phyloP scores from a whole-genome alignment of 1,140 invertebrate genomes.

The Calosoma granatense region DNA sequence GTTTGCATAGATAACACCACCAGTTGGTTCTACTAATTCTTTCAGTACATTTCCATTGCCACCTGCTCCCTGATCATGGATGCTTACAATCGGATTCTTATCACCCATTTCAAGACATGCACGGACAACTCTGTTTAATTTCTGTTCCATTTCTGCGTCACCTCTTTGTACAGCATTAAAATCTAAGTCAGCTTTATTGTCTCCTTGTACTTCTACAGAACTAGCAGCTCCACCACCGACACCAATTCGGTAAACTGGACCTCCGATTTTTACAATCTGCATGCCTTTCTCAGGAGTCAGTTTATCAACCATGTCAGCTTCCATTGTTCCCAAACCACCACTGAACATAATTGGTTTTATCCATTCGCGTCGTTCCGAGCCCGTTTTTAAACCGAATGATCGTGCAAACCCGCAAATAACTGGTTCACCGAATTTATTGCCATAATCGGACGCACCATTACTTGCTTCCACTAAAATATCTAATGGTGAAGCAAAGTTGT shows the following conservation, averaged over 20 bases:
- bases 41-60: slow-evolving; percentile 98
- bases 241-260: slow-evolving; percentile 93
- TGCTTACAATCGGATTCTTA: slow-evolving; percentile 85
- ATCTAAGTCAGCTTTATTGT: slow-evolving; percentile 78
- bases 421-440: slow-evolving; percentile 98
- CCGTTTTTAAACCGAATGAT: slow-evolving; percentile 69
- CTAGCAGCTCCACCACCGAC: slow-evolving; percentile 95
- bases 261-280: slow-evolving; percentile 88
- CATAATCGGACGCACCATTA: slow-evolving; percentile 97
- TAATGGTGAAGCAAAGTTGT: slow-evolving; percentile 81
- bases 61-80: slow-evolving; percentile 94
- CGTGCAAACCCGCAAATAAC: slow-evolving; percentile 83
- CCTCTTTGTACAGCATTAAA: slow-evolving; percentile 95
- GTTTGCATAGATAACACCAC: slow-evolving; percentile 81
- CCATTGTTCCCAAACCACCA: slow-evolving; percentile 86
- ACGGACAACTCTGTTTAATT: slow-evolving; percentile 85
- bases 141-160: slow-evolving; percentile 98
- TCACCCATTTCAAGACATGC: slow-evolving; percentile 76
- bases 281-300: slow-evolving; percentile 62
- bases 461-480: slow-evolving; percentile 89
- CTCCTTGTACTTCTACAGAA: slow-evolving; percentile 85
- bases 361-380: slow-evolving; percentile 73
- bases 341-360: slow-evolving; percentile 99
- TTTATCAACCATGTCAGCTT: slow-evolving; percentile 69
- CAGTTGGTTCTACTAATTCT: slow-evolving; percentile 88